These are phyloP conservation scores for Trachurus trachurus DNA, from an alignment of 2,797 vertebrate genomes.

Conservation along the genomic window DNA sequence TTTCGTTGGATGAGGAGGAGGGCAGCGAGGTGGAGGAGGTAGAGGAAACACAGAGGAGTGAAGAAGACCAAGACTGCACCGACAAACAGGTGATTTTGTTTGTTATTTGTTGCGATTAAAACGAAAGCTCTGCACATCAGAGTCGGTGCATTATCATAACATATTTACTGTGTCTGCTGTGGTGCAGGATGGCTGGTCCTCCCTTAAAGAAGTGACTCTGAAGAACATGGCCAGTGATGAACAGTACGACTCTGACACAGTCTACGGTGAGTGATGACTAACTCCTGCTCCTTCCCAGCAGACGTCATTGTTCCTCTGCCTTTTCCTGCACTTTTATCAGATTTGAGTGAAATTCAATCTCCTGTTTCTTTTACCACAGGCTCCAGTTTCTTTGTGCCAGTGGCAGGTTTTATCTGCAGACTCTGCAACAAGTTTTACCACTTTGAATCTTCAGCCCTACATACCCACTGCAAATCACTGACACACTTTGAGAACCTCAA, in stretches of 20 bases:
- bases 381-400: constrained; percentile 94
- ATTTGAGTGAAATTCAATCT: constrained; percentile 25
- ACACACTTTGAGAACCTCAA: constrained; percentile 97
- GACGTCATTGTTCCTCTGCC: not conserved
- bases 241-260: constrained; percentile 89
- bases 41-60: constrained; percentile 78
- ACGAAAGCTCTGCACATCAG: not conserved
- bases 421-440: constrained; percentile 97
- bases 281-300: not conserved
- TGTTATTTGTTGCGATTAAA: not conserved
- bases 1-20: constrained; percentile 90
- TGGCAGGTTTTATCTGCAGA: constrained; percentile 94
- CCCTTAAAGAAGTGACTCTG: constrained; percentile 82
- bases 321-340: not conserved
- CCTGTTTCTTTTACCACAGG: constrained; percentile 79
- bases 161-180: constrained; percentile 9
- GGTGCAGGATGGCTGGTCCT: constrained; percentile 75
- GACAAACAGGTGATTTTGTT: constrained; percentile 61
- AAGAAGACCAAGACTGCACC: constrained; percentile 41
- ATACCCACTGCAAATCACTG: constrained; percentile 94
- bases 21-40: constrained; percentile 81
- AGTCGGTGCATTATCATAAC: not conserved
- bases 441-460: constrained; percentile 90
- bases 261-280: constrained; percentile 88
- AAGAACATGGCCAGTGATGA: constrained; percentile 86